Evolutionary conservation across 2,113 vertebrate species (phyloP).

Genomic region (Rousettus leschenaultii): DNA sequence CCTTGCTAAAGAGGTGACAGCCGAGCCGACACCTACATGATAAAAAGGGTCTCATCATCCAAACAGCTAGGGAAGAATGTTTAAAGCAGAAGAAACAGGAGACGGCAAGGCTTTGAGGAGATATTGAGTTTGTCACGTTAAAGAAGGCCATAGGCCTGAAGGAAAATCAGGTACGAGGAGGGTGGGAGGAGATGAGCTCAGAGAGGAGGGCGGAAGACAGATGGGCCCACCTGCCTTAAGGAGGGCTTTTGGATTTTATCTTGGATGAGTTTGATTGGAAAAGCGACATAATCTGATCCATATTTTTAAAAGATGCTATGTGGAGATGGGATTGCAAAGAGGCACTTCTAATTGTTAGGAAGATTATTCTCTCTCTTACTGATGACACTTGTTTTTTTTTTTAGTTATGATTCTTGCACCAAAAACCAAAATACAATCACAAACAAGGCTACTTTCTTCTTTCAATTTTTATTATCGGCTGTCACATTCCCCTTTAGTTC

Average conservation of each 20-base stretch:
- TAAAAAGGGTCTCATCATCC: background rate
- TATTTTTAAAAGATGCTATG: background rate
- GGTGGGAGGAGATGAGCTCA: background rate
- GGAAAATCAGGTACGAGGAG: background rate
- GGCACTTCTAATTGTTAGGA: background rate
- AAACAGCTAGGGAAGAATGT: background rate
- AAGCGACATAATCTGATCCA: background rate
- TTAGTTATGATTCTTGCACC: background rate
- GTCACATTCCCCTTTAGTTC: background rate
- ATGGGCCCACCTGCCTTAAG: background rate
- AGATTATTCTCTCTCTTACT: background rate
- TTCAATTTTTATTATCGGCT: background rate
- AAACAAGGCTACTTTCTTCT: background rate
- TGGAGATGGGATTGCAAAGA: background rate
- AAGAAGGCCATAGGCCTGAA: background rate
- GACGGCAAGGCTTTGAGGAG: background rate
- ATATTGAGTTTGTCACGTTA: background rate
- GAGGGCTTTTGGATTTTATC: background rate
- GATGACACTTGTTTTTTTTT: background rate
- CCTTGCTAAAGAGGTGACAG: background rate
- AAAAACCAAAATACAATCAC: background rate
- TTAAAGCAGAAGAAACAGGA: background rate
- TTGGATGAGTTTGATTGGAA: background rate
- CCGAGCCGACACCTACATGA: background rate
- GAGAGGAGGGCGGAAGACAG: background rate